Evolutionary conservation across 2,888 invertebrate genomes (phyloP).

Genomic region (Chromoteleia sp.): DNA sequence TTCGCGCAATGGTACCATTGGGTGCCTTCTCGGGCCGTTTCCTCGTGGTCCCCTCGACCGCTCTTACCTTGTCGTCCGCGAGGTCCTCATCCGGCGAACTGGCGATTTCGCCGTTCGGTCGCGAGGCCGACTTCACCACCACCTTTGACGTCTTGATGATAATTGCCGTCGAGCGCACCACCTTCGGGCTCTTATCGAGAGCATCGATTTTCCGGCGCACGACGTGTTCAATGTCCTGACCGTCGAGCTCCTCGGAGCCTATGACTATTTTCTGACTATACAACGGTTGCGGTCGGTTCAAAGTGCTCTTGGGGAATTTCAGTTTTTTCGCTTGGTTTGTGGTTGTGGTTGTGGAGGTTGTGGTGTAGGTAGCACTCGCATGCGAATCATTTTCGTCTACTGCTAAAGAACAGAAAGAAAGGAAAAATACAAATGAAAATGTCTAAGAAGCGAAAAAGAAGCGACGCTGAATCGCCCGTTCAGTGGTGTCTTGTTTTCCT

Average conservation of each 20-base stretch:
- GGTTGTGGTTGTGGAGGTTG: conserved; percentile 75
- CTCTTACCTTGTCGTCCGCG: conserved; percentile 63
- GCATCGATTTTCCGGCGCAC: conserved; percentile 81
- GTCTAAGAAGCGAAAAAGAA: conserved; percentile 74
- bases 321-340: conserved; percentile 81
- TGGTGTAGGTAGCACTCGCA: conserved; percentile 83
- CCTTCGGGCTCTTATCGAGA: conserved; percentile 82
- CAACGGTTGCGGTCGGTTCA: conserved; percentile 80
- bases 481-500: conserved; percentile 14
- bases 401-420: conserved; percentile 84
- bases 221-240: conserved; percentile 81
- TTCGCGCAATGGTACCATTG: conserved; percentile 45
- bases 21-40: conserved; percentile 26
- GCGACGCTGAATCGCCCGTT: conserved; percentile 35
- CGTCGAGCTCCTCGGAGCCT: conserved; percentile 82
- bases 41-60: conserved; percentile 21
- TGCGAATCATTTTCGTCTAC: conserved; percentile 83
- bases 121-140: conserved; percentile 71
- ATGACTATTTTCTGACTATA: conserved; percentile 84
- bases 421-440: conserved; percentile 75
- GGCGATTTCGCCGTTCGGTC: conserved; percentile 64
- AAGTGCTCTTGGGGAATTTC: conserved; percentile 82
- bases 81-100: conserved; percentile 14
- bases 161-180: conserved; percentile 82
- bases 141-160: conserved; percentile 82